Evolutionary conservation across 2,113 vertebrate genomes (phyloP), one percentile per base, ranked within the genome.

Genomic region (Gymnocephalus cernua): DNA sequence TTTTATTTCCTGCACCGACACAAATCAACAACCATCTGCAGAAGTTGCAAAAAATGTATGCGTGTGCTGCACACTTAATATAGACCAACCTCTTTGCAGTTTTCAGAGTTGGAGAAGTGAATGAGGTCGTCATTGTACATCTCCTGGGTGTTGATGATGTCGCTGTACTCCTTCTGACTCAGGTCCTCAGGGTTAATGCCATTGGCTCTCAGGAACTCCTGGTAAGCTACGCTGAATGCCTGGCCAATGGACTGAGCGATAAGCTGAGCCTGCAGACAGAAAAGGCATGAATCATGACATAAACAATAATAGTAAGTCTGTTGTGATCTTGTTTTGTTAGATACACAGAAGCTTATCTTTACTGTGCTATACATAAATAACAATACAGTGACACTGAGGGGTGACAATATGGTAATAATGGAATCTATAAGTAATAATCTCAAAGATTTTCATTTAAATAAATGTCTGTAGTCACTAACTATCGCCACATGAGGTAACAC

Each of bases 111-210:
- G 79, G 98, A 99, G 92, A 99, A 99, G 92, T 99, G 98, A 93
- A 99, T 97, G 80, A 99, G 98, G 90, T 99, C 98, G 7, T 99
- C 98, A 2, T 99, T 99, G 95, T 99, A 99, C 98, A 99, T 99
- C 92, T 99, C 98, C 88, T 99, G 98, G 56, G 98, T 99, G 87
- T 97, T 99, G 94, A 99, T 98, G 94, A 99, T 97, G 93, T 99
- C 98, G 11, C 98, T 99, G 94, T 99, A 99, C 80, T 99, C 98
- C 79, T 99, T 99, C 94, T 99, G 98, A 93, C 98, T 99, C 89
- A 99, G 96, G 92, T 99, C 98, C 87, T 99, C 98, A 0, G 98
- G 98, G 91, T 99, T 99, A 77, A 99, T 99, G 89, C 98, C 98
- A 0, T 99, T 99, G 90, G 98, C 98, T 91, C 98, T 90, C 83